Percentiles rank a stretch among this genome's conserved stretches.
phyloP scores from a whole-genome alignment of 2,888 invertebrate genomes.

The Eupithecia pulchellata region DNA sequence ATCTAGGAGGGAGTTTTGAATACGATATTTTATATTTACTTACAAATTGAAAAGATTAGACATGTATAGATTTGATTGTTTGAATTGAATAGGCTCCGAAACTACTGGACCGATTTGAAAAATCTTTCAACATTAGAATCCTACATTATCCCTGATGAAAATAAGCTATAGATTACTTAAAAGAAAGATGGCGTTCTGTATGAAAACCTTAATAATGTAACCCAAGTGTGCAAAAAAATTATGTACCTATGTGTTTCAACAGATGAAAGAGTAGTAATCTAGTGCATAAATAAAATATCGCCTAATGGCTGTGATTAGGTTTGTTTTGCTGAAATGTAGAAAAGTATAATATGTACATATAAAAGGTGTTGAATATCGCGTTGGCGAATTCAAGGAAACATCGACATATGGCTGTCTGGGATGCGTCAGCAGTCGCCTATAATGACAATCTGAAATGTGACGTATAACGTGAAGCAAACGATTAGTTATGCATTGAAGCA shows the following conservation, averaged over 20 bases:
- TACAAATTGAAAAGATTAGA: background rate
- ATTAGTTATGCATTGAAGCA: constrained; percentile 18
- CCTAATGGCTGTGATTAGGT: no score
- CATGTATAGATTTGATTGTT: background rate
- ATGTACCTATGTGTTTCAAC: no score
- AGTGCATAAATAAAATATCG: background rate
- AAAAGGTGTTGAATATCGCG: constrained; percentile 52
- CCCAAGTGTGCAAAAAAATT: no score
- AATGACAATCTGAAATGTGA: constrained; percentile 22
- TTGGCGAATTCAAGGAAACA: constrained; percentile 79
- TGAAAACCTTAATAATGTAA: no score
- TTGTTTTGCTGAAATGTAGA: background rate
- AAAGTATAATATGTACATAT: no score
- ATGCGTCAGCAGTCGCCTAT: constrained; percentile 66
- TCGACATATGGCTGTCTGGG: constrained; percentile 71
- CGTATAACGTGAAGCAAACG: constrained; percentile 17
- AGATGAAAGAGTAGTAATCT: no score
- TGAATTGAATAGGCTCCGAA: no score
- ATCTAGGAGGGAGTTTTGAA: background rate
- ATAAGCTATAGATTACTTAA: no score
- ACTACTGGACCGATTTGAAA: no score
- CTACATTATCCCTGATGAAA: no score
- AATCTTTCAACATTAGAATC: no score
- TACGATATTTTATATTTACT: background rate
- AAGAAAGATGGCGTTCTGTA: no score